These are phyloP conservation scores for Zaprionus gabonicus DNA, from an alignment of 1,140 invertebrate species.

Conservation along the genomic window DNA sequence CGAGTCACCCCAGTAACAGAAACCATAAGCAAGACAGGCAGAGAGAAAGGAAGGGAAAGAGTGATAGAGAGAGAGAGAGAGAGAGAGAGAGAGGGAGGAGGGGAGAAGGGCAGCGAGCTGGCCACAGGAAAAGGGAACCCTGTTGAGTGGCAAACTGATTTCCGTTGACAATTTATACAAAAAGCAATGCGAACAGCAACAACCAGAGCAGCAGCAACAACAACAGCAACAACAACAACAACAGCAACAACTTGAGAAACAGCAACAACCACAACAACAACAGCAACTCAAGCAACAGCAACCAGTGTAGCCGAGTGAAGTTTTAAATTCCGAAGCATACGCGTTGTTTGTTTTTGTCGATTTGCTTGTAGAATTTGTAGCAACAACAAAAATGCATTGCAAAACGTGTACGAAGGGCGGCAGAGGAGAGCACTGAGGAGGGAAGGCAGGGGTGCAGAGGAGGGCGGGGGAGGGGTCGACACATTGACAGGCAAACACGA, in stretches of 20 bases:
- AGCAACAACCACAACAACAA: constrained; percentile 8
- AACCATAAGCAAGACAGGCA: constrained; percentile 22
- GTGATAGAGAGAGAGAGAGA: not conserved
- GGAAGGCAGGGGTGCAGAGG: constrained; percentile 7
- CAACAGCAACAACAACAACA: constrained; percentile 11
- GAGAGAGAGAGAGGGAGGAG: not conserved
- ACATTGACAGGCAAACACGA: constrained; percentile 53
- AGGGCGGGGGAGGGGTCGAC: constrained; percentile 19
- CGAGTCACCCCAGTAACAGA: constrained; percentile 9
- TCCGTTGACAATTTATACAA: constrained; percentile 76
- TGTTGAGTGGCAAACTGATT: constrained; percentile 79
- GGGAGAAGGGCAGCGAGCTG: not conserved
- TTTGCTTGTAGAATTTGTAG: constrained; percentile 69
- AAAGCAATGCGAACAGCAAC: constrained; percentile 30
- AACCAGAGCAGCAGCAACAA: constrained; percentile 17
- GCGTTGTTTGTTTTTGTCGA: constrained; percentile 62
- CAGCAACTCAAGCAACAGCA: constrained; percentile 5
- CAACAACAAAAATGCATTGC: constrained; percentile 79
- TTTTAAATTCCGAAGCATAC: constrained; percentile 76
- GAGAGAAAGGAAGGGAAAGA: not conserved
- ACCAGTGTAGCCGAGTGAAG: constrained; percentile 43
- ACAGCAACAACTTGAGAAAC: constrained; percentile 30
- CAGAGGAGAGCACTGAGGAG: too few relatives aligned
- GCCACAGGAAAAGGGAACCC: constrained; percentile 80
- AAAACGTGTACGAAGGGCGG: constrained; percentile 17